These are phyloP conservation scores for Chiloscyllium plagiosum DNA, from an alignment of 2,113 vertebrate genomes.

Conservation along the genomic window DNA sequence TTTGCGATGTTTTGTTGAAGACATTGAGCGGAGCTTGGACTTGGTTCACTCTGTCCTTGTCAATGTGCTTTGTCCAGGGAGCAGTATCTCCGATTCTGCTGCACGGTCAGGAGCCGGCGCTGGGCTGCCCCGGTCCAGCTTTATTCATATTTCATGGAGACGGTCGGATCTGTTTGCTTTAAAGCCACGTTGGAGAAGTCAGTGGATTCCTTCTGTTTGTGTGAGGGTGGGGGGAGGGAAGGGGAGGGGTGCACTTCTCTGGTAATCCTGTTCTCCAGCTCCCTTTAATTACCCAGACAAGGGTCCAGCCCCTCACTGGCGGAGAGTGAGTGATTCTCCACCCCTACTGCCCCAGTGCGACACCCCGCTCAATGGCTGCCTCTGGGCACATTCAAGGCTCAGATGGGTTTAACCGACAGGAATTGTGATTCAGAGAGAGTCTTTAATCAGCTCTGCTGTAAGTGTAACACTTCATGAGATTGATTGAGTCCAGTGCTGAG, in stretches of 20 bases:
- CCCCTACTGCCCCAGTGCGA: background rate
- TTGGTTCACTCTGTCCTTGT: background rate
- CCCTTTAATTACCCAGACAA: background rate
- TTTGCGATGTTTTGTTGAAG: background rate
- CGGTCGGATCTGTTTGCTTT: background rate
- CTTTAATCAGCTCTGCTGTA: background rate
- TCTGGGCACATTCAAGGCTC: background rate
- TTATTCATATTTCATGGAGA: background rate
- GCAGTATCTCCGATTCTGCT: background rate
- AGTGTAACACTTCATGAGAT: background rate
- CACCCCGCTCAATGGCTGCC: background rate
- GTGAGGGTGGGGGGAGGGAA: background rate
- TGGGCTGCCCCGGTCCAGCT: background rate
- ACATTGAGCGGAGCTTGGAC: background rate
- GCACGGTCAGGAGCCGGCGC: no score
- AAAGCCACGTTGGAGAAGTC: background rate
- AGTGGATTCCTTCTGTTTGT: background rate
- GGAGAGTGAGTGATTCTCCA: background rate
- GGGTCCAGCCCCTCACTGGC: background rate
- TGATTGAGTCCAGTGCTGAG: background rate
- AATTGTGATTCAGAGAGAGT: background rate
- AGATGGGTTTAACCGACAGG: background rate
- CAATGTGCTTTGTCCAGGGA: background rate
- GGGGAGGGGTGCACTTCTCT: background rate
- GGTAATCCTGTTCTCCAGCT: background rate